Base-by-base conservation (phyloP, 2,113 vertebrate species). In the Alligator mississippiensis region DNA sequence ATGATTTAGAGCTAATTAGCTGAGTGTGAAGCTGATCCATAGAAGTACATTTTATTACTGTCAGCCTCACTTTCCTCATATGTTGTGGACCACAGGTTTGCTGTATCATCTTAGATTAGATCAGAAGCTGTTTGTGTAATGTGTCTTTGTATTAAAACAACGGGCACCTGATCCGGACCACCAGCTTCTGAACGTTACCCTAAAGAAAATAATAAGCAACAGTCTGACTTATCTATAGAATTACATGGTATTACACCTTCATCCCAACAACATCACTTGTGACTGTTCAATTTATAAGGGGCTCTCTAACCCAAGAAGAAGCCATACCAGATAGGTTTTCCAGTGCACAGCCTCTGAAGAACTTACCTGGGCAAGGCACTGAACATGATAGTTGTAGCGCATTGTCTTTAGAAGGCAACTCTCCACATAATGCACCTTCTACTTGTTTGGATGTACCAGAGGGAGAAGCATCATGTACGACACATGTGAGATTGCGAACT, bases 291-390 rank as follows among this genome's bases (percentile, higher is more conserved):
- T 64, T 17, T 77, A 81, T 0, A 0, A 79, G 27, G 88, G 61
- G 78, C 86, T 55, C 68, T 81, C 77, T 9, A 17, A 28, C 27
- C 58, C 87, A 47, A 77, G 62, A 47, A 77, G 62, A 19, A 83
- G 75, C 78, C 75, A 59, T 61, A 64, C 63, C 24, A 68, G 38
- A 21, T 70, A 87, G 72, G 68, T 85, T 64, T 47, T 1, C 12
- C 62, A 22, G 63, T 2, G 1, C 28, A 63, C 25, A 72, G 47
- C n/a, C 76, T 59, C 66, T 34, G 19, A 79, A 91, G 76, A 30
- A 82, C 66, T 90, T 98, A 99, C 99, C 99, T 97, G 98, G 98
- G 74, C 99, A 99, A 90, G 99, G 99, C 79, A 99, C 97, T 27
- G 98, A 99, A 95, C 99, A 99, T 0, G 97, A 97, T 94, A 98